These are phyloP conservation scores for Girardia tigrina DNA, from an alignment of 2,888 invertebrate genomes.

Conservation along the genomic window DNA sequence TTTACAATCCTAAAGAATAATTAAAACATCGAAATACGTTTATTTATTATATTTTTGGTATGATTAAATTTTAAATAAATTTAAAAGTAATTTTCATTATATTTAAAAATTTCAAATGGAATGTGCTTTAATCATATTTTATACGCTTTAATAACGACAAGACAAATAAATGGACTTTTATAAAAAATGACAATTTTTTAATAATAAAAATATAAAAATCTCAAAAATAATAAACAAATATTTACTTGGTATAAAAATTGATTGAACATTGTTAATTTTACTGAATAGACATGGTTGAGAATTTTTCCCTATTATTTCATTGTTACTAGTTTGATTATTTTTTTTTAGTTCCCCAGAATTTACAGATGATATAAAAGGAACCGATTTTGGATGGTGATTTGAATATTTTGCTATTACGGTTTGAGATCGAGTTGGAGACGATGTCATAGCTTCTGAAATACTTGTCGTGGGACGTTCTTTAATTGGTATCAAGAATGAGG, in stretches of 20 bases:
- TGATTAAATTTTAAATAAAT: too few relatives aligned
- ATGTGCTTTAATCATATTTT: too few relatives aligned
- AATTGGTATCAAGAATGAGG: neutral
- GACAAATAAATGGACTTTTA: too few relatives aligned
- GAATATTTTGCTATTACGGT: neutral
- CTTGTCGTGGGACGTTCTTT: neutral
- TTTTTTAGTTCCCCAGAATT: neutral
- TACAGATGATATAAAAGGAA: neutral
- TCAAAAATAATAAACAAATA: too few relatives aligned
- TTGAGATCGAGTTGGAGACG: neutral
- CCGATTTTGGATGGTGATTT: neutral
- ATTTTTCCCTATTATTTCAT: neutral
- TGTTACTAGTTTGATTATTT: neutral
- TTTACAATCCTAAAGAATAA: too few relatives aligned
- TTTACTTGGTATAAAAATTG: neutral
- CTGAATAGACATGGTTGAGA: neutral
- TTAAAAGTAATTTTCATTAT: too few relatives aligned
- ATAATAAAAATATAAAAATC: too few relatives aligned
- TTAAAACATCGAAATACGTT: too few relatives aligned
- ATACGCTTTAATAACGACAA: too few relatives aligned
- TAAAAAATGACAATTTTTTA: too few relatives aligned
- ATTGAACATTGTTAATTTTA: neutral
- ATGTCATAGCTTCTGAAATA: neutral
- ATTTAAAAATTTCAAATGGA: too few relatives aligned
- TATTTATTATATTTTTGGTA: too few relatives aligned